phyloP scores from a whole-genome alignment of 2,888 invertebrate species.

The Athrips mouffetella region DNA sequence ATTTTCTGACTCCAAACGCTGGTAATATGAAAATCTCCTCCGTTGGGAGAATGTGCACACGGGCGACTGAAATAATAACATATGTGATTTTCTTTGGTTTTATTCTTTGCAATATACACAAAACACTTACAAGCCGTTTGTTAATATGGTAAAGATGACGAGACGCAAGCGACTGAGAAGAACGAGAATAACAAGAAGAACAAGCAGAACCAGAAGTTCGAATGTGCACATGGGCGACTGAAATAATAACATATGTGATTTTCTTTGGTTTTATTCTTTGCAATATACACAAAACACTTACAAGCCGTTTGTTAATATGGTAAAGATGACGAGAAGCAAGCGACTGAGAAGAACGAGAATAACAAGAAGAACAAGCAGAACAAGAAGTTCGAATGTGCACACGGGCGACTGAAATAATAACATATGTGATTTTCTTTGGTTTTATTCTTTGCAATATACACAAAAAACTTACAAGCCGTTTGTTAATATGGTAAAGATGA shows the following conservation, averaged over 20 bases:
- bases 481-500: no score
- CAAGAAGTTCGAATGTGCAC: no score
- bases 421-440: neutral
- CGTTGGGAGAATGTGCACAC: slow-evolving; percentile 27
- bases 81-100: neutral
- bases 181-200: no score
- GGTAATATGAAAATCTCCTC: slow-evolving; percentile 49
- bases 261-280: neutral
- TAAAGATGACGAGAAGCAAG: no score
- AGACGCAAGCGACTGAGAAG: no score
- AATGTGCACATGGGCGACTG: slow-evolving; percentile 22
- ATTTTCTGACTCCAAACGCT: slow-evolving; percentile 34
- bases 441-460: neutral
- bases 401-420: slow-evolving; percentile 19
- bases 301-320: no score
- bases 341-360: no score
- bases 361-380: no score
- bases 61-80: slow-evolving; percentile 13
- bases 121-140: no score
- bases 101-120: neutral
- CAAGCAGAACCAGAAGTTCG: no score
- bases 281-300: neutral
- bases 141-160: no score
- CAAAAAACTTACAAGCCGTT: no score
- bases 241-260: neutral